phyloP scores from a whole-genome alignment of 2,888 invertebrate genomes.

The Dicyrtoma fusca region DNA sequence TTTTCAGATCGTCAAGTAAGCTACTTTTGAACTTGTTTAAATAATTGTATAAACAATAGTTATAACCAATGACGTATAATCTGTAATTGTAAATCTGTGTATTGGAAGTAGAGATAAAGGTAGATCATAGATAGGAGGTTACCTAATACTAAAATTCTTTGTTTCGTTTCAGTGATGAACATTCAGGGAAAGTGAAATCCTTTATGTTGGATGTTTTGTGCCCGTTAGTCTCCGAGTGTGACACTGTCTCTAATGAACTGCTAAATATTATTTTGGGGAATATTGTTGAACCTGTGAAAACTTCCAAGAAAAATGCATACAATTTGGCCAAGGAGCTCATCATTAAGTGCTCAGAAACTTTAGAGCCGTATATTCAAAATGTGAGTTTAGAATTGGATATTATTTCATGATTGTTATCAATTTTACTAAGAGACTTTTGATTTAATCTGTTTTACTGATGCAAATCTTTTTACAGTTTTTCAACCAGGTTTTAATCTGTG shows the following conservation, averaged over 20 bases:
- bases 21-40: no score
- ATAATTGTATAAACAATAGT: no score
- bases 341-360: slow-evolving; percentile 84
- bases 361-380: slow-evolving; percentile 92
- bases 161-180: slow-evolving; percentile 76
- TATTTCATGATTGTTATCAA: no score
- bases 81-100: no score
- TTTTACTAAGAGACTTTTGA: no score
- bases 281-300: slow-evolving; percentile 90
- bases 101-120: no score
- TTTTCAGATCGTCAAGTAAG: slow-evolving; percentile 95
- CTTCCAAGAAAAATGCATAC: slow-evolving; percentile 86
- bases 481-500: slow-evolving; percentile 90
- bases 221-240: slow-evolving; percentile 92
- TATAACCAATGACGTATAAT: no score
- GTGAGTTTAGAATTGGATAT: slow-evolving; percentile 66
- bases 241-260: slow-evolving; percentile 90
- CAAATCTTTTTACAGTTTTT: slow-evolving; percentile 80
- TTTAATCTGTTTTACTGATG: no score
- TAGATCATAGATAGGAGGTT: no score
- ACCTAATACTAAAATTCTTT: not conserved
- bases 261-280: slow-evolving; percentile 91
- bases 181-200: slow-evolving; percentile 92
- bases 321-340: slow-evolving; percentile 88
- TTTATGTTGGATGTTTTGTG: slow-evolving; percentile 96